Percentiles rank a stretch among this genome's conserved stretches.
phyloP scores from a whole-genome alignment of 2,113 vertebrate species.

The Scolopax mira region DNA sequence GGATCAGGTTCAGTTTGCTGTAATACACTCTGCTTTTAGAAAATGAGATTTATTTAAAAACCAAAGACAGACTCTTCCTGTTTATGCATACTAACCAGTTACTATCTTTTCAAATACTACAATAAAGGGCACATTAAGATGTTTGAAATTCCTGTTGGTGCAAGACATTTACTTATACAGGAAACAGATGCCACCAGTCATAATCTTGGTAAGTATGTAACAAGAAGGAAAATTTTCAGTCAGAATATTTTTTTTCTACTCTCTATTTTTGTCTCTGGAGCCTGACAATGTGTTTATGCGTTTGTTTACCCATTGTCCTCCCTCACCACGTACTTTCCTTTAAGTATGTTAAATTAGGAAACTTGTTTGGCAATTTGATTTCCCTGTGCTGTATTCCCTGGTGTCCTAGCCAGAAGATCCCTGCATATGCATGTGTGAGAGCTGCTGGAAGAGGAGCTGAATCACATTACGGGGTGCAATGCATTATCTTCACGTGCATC shows the following conservation, averaged over 20 bases:
- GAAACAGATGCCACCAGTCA: constrained; percentile 85
- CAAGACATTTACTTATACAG: constrained; percentile 92
- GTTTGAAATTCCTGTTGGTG: constrained; percentile 93
- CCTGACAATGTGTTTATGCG: neutral
- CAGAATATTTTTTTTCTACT: neutral
- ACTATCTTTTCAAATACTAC: neutral
- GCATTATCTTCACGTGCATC: neutral
- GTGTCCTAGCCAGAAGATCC: neutral
- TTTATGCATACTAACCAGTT: constrained; percentile 6
- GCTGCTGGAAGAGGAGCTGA: neutral
- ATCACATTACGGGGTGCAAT: neutral
- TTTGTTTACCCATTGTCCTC: constrained; percentile 14
- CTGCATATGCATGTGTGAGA: neutral
- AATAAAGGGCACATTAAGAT: constrained; percentile 89
- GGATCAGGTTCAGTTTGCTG: neutral
- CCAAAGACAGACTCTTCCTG: neutral
- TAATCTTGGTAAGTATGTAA: constrained; percentile 81
- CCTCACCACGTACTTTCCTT: neutral
- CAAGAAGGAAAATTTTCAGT: neutral
- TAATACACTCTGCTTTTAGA: neutral
- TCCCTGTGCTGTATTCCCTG: neutral
- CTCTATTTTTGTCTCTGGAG: constrained; percentile 19
- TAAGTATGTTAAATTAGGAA: neutral
- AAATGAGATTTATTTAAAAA: neutral
- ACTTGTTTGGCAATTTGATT: neutral